Evolutionary conservation across 2,888 invertebrate genomes (phyloP), one percentile per base, ranked within the genome.

Genomic region (Caenorhabditis plicata): DNA sequence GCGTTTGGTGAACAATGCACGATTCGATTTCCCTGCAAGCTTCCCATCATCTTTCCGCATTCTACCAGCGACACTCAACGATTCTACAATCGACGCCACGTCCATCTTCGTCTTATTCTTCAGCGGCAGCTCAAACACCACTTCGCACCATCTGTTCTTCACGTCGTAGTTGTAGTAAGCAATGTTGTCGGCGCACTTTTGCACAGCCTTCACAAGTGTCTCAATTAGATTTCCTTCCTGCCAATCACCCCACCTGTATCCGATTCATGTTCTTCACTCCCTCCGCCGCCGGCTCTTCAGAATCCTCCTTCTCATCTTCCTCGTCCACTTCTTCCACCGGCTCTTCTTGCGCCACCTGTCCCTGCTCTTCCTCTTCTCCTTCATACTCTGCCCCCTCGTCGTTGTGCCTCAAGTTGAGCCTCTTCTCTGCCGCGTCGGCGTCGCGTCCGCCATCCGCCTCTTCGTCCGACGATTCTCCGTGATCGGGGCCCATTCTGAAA

Each of bases 71-170:
- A 13, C 29, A 36, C 44, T 54, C 32, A 20, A 68, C 69, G 44
- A 38, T 53, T 86, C 86, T 4, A 92, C 83, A 27, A 91, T 86
- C 31, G 88, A 87, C 0, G 88, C 87, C 39, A 92, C 83, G 80
- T 92, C 91, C 0, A 92, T 83, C 76, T 87, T 88, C 47, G 86
- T 86, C 70, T 86, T 85, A 39, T 82, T 69, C n/a, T 45, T 75
- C 40, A 67, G 44, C 2, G 64, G 71, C 62, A 83, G 81, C 71
- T 78, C 85, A 38, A 93, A 87, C 0, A 87, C 88, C 3, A 94
- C 81, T 81, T 89, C 87, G 80, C 92, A 93, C 93, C 93, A 95
- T 45, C 86, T 83, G 72, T 88, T 84, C 48, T 88, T 86, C 1
- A 85, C 86, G 79, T 96, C 94, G 78, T 87, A 92, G 1, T 83